Evolutionary conservation across 30 jellyfish, hydroid and myxozoan species (phyloP), one percentile per base, ranked within the genome.

Genomic region (Aurelia aurita complex sp. Pacific): DNA sequence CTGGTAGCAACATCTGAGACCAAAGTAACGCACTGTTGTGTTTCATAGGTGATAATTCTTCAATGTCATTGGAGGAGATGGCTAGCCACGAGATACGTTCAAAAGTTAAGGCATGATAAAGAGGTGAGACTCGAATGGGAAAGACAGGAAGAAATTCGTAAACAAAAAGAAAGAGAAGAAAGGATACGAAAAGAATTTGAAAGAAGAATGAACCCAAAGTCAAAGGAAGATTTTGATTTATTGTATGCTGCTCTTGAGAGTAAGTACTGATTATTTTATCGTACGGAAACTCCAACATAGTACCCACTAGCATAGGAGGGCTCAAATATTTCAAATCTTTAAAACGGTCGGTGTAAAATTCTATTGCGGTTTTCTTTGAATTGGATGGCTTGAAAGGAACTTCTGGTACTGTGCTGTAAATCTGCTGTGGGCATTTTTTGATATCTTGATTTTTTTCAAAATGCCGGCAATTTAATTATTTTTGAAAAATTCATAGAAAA

Each of bases 51-150:
- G 54, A 94, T 94, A 10, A 72, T 94, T 74, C 85, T 94, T 9
- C 99, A 94, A 67, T 64, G 97, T 43, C 91, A 94, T 64, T 94
- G 97, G 99, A 68, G 99, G 53, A 72, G 97, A 40, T 94, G 99
- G 99, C 71, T 94, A 13, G 97, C 99, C 6, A 82, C 77, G 50
- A 77, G 89, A 36, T 81, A 67, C 62, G 99, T 94, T n/a, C 75
- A 89, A 33, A 88, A 77, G 15, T 73, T 94, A 35, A 63, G 97
- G 18, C 76, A 62, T 14, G 99, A 94, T 65, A 87, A 75, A 33
- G 93, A 85, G 18, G 14, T 60, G 23, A 57, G 97, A 53, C 50
- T 94, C 50, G 94, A 83, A 63, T 94, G 99, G 99, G 99, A 94
- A 64, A 79, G 85, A 59, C 91, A 87, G 43, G 91, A 79, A 79